A percentile compares a stretch with the other conserved stretches of the same genome.
These are phyloP conservation scores for Crocidura indochinensis DNA, from an alignment of 2,797 vertebrate genomes.

Conservation along the genomic window DNA sequence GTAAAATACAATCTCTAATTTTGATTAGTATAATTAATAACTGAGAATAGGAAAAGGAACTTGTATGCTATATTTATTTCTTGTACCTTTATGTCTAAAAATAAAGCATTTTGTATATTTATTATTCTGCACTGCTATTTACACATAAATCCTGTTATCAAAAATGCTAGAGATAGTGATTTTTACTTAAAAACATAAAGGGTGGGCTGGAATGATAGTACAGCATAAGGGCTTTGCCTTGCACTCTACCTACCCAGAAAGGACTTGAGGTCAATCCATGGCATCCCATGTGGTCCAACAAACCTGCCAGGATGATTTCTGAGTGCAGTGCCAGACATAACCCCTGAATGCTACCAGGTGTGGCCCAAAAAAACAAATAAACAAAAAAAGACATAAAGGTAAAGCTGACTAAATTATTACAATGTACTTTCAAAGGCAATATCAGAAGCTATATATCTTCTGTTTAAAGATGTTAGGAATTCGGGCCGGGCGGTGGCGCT, in stretches of 20 bases:
- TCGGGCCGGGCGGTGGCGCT: too few relatives aligned
- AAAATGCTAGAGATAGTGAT: conserved; percentile 48
- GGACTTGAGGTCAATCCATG: too few relatives aligned
- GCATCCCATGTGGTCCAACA: too few relatives aligned
- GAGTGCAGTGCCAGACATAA: too few relatives aligned
- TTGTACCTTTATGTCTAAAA: conserved; percentile 69
- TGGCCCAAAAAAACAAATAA: too few relatives aligned
- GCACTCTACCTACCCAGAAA: too few relatives aligned
- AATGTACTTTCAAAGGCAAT: not conserved
- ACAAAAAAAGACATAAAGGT: not conserved
- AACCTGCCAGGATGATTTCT: too few relatives aligned
- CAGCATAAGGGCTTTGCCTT: too few relatives aligned
- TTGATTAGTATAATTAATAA: conserved; percentile 41
- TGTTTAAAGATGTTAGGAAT: conserved; percentile 14
- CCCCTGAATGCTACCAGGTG: too few relatives aligned
- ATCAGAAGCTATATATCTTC: not conserved
- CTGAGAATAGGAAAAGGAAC: conserved; percentile 22
- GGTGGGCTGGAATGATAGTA: too few relatives aligned
- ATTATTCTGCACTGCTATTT: conserved; percentile 61
- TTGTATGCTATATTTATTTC: conserved; percentile 73
- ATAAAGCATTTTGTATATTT: conserved; percentile 73
- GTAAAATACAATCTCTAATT: not conserved
- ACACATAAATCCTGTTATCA: conserved; percentile 45
- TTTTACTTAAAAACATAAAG: conserved; percentile 3
- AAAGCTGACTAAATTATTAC: not conserved